Conservation (phyloP, 2,797 vertebrate genomes). For the Propithecus perrieri region DNA sequence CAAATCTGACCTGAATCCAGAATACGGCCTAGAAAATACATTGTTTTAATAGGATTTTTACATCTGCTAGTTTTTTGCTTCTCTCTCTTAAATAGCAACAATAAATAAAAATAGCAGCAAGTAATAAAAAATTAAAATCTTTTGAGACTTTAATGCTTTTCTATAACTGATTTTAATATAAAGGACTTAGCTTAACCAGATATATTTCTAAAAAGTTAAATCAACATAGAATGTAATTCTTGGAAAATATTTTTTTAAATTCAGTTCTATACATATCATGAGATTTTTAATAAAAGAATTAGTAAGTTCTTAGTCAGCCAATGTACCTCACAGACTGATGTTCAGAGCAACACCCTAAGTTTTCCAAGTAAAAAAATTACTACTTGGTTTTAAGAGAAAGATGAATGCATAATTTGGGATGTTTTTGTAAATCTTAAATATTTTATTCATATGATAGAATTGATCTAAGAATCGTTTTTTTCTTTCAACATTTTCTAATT, state of each 20-base stretch:
- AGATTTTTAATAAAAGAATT: neutral
- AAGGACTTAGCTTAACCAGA: neutral
- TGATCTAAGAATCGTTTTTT: neutral
- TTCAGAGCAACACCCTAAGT: neutral
- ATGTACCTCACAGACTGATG: neutral
- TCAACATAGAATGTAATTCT: neutral
- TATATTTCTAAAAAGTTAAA: neutral
- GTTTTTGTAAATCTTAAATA: neutral
- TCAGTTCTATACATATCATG: neutral
- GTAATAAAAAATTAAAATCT: neutral
- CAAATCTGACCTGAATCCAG: neutral
- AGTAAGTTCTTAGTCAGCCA: neutral
- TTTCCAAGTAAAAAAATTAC: neutral
- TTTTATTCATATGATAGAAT: slow-evolving; percentile 4
- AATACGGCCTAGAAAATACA: neutral
- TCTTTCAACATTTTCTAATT: neutral
- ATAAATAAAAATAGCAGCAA: neutral
- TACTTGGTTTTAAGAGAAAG: slow-evolving; percentile 9
- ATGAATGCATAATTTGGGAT: neutral
- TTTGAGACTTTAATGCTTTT: neutral
- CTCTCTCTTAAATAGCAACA: neutral
- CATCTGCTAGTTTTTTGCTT: neutral
- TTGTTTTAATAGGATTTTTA: neutral
- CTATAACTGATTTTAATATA: neutral
- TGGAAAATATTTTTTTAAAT: neutral